These are phyloP conservation scores for Fragum sueziense DNA, from an alignment of 2,888 invertebrate species.

Conservation along the genomic window DNA sequence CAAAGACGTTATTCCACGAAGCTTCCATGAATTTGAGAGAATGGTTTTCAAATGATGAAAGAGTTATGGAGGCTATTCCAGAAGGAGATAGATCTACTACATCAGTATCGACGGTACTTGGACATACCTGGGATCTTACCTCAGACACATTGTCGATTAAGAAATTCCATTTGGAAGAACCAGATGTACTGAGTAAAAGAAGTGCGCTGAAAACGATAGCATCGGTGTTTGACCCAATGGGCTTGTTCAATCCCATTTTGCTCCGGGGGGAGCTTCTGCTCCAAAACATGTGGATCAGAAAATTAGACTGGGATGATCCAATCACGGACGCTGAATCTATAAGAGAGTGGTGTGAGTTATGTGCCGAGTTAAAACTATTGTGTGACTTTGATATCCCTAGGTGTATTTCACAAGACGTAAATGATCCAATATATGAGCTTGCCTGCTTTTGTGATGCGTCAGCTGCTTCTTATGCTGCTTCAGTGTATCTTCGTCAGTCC, in stretches of 20 bases:
- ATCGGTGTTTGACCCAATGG: conserved; percentile 31
- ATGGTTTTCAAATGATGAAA: conserved; percentile 22
- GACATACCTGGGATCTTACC: conserved; percentile 30
- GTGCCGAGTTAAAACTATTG: neutral
- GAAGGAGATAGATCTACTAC: neutral
- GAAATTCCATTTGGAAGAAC: no score
- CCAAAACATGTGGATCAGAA: conserved; percentile 25
- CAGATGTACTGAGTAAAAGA: conserved; percentile 16
- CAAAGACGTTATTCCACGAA: conserved; percentile 19
- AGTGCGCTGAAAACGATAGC: conserved; percentile 4
- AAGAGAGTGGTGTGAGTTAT: neutral
- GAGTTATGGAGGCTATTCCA: conserved; percentile 12
- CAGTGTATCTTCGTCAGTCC: neutral
- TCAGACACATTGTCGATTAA: conserved; percentile 17
- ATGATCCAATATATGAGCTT: neutral
- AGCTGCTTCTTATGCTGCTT: neutral
- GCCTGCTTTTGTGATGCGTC: conserved; percentile 7
- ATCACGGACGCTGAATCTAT: neutral
- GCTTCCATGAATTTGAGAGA: conserved; percentile 29
- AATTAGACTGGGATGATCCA: conserved; percentile 28
- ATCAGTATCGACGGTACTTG: conserved; percentile 19
- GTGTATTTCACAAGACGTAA: neutral
- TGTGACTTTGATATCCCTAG: neutral
- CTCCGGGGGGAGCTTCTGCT: conserved; percentile 22
- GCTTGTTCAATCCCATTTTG: conserved; percentile 7